Conservation (phyloP, 2,888 invertebrate species). For the Eupeodes luniger region DNA sequence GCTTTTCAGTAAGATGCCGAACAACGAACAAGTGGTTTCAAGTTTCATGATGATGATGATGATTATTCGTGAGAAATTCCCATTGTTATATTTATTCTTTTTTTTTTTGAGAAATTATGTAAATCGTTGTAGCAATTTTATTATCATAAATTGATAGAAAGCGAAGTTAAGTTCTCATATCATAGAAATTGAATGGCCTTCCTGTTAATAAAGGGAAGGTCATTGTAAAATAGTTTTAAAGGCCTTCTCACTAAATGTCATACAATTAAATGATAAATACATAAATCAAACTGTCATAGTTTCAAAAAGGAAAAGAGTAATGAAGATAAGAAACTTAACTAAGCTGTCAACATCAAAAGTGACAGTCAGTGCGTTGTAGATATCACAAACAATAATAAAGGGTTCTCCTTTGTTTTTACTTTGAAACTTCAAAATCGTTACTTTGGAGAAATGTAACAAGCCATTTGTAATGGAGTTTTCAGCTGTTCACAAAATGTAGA, state of each 20-base stretch:
- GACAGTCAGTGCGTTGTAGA: too few species aligned
- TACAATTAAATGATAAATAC: neutral
- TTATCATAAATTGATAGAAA: constrained; percentile 8
- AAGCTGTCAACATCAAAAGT: too few species aligned
- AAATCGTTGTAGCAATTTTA: constrained; percentile 12
- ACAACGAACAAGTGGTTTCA: constrained; percentile 9
- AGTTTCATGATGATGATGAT: constrained; percentile 10
- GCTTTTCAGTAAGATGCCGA: neutral
- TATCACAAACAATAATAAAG: too few species aligned
- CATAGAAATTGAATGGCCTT: constrained; percentile 4
- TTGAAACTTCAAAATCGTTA: too few species aligned
- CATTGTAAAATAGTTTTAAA: neutral
- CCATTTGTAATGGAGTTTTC: too few species aligned
- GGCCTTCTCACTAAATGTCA: neutral
- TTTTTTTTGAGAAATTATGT: constrained; percentile 11
- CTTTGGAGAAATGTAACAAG: too few species aligned
- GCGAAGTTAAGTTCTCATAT: constrained; percentile 5
- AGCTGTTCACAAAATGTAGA: too few species aligned
- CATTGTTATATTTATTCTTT: neutral
- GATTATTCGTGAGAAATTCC: constrained; percentile 13
- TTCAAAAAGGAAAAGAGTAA: too few species aligned
- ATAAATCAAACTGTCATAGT: too few species aligned
- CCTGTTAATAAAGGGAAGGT: neutral
- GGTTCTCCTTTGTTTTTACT: too few species aligned
- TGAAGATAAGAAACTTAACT: too few species aligned